phyloP scores from a whole-genome alignment of 2,888 invertebrate genomes.

The Nymphalis c-album region DNA sequence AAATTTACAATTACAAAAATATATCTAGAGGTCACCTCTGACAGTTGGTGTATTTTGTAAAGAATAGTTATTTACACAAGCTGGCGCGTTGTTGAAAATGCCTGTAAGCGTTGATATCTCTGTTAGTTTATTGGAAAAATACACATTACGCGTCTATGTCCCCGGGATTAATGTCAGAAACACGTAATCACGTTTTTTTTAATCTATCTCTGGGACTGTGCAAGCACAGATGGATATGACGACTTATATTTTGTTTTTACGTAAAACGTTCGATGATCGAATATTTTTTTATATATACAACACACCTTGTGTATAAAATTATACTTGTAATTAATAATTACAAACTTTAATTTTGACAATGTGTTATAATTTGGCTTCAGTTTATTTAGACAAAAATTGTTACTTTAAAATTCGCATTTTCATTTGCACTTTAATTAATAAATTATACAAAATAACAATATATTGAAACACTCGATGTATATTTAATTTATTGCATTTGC shows the following conservation, averaged over 20 bases:
- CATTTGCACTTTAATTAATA: too few relatives aligned
- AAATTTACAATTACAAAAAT: neutral
- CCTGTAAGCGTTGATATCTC: constrained; percentile 1
- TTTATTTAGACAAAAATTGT: too few relatives aligned
- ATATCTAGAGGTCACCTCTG: neutral
- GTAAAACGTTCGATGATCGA: neutral
- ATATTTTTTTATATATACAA: too few relatives aligned
- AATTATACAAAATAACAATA: too few relatives aligned
- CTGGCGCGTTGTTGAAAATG: constrained; percentile 8
- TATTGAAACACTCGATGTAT: too few relatives aligned
- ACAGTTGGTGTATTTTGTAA: neutral
- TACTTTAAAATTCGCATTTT: too few relatives aligned
- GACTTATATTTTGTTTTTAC: neutral
- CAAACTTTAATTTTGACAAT: too few relatives aligned
- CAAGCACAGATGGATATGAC: neutral
- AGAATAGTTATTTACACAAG: constrained; percentile 6
- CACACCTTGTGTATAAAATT: too few relatives aligned
- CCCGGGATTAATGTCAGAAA: constrained; percentile 5
- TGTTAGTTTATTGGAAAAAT: constrained; percentile 10
- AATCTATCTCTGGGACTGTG: constrained; percentile 3
- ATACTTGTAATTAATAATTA: too few relatives aligned
- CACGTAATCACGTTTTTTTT: constrained; percentile 5
- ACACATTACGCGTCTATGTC: neutral
- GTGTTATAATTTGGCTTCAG: too few relatives aligned
- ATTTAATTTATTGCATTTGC: too few relatives aligned